Base-by-base conservation (phyloP, 2,113 vertebrate genomes). In the Dendrocopos noguchii region DNA sequence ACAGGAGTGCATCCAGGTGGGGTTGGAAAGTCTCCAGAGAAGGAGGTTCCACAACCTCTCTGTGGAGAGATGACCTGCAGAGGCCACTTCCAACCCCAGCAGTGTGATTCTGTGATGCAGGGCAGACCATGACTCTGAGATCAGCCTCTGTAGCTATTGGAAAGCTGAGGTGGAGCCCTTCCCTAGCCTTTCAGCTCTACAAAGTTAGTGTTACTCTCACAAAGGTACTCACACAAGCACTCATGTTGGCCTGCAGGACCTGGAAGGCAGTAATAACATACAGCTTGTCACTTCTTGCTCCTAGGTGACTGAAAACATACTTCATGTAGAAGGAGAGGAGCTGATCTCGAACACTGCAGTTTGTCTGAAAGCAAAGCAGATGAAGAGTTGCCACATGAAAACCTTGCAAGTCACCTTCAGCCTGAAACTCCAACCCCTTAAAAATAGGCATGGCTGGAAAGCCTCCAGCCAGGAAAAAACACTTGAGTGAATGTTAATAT, bases 271-370 rank as follows among this genome's bases (percentile, higher is more conserved):
- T 94, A 59, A 96, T 86, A 68, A 98, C 22, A 16, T 70, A 70
- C 46, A 66, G n/a, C 71, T 85, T 95, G 55, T 68, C 90, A 19
- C 65, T 88, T 72, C 52, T 57, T 34, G 83, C 47, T 24, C 68
- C 72, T 36, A 94, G 91, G 55, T 68, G 80, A n/a, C 86, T 92
- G 87, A 98, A 98, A 80, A 98, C 95, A 10, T 97, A 87, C 81
- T 97, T 94, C 50, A 94, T 15, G 9, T 98, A 98, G 88, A 98
- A 98, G 36, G 96, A 97, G 39, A 98, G 94, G 78, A 98, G 92
- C 50, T 97, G 96, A n/a, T 96, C 65, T 94, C 95, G 95, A 82
- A 97, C 95, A 31, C 29, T 94, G 91, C 97, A 98, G 78, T 96
- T 97, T 88, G 94, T 97, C 97, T 98, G 84, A 60, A 95, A 97